These are phyloP conservation scores for Bruchidius siliquastri DNA, from an alignment of 2,888 invertebrate genomes.

Conservation along the genomic window DNA sequence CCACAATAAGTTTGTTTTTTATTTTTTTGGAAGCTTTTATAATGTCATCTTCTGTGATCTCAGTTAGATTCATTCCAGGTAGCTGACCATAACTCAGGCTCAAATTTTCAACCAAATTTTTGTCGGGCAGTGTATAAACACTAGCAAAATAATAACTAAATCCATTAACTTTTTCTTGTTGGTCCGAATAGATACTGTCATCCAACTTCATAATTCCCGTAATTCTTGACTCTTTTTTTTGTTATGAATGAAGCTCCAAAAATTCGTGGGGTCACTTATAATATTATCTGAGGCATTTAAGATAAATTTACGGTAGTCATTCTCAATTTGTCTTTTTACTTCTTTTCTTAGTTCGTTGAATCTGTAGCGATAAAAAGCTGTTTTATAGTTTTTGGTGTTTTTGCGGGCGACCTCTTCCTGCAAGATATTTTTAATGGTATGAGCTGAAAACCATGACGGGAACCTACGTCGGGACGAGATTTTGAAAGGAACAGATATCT, in stretches of 20 bases:
- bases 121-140: constrained; percentile 4
- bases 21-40: constrained; percentile 5
- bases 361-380: neutral
- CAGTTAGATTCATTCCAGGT: neutral
- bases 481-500: constrained; percentile 2
- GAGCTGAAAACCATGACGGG: constrained; percentile 4
- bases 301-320: constrained; percentile 2
- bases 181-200: neutral
- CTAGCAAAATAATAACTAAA: neutral
- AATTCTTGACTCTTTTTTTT: neutral
- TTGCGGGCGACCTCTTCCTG: neutral
- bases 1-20: constrained; percentile 1
- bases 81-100: neutral
- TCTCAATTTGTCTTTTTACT: constrained; percentile 3
- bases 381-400: no score
- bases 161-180: constrained; percentile 1
- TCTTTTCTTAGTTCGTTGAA: constrained; percentile 1
- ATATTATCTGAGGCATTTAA: neutral
- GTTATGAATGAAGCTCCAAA: constrained; percentile 1
- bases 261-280: neutral
- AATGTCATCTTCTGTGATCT: neutral
- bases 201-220: neutral
- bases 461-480: constrained; percentile 1
- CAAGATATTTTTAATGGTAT: constrained; percentile 1
- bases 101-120: neutral